These are phyloP conservation scores for Xylocopa sonorina DNA, from an alignment of 1,140 invertebrate species.

Conservation along the genomic window DNA sequence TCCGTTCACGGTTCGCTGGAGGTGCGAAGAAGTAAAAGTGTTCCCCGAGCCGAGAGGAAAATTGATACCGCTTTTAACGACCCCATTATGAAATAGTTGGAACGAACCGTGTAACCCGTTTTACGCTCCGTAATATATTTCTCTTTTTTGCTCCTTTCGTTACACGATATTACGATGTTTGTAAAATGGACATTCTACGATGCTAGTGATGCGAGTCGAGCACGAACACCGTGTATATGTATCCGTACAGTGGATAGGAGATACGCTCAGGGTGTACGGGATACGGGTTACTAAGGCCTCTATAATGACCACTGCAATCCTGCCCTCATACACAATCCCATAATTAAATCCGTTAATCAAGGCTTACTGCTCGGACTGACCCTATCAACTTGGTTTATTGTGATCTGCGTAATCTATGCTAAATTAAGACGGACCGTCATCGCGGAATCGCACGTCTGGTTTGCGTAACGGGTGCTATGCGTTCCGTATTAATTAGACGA, in stretches of 20 bases:
- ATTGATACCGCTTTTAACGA: slow-evolving; percentile 3
- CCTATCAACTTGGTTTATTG: slow-evolving; percentile 81
- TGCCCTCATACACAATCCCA: slow-evolving; percentile 72
- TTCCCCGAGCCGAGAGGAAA: background rate
- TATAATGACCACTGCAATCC: slow-evolving; percentile 73
- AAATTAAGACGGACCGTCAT: slow-evolving; percentile 77
- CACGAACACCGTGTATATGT: slow-evolving; percentile 53
- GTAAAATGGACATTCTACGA: background rate
- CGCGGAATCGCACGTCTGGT: slow-evolving; percentile 64
- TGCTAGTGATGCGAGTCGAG: background rate
- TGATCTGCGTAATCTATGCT: slow-evolving; percentile 80
- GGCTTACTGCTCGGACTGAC: slow-evolving; percentile 77
- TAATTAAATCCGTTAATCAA: slow-evolving; percentile 80
- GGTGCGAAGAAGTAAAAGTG: slow-evolving; percentile 21
- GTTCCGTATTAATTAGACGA: slow-evolving; percentile 54
- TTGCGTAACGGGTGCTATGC: slow-evolving; percentile 50
- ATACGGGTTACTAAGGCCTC: slow-evolving; percentile 71
- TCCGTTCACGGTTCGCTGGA: slow-evolving; percentile 29
- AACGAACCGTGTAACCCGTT: slow-evolving; percentile 32
- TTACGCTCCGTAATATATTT: background rate
- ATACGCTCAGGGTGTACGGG: slow-evolving; percentile 53
- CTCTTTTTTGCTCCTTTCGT: background rate
- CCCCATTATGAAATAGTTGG: slow-evolving; percentile 23
- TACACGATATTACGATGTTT: too few relatives aligned
- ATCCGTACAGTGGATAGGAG: slow-evolving; percentile 33